Percentiles rank a stretch among this genome's conserved stretches.
Evolutionary conservation across 2,888 invertebrate genomes (phyloP).

Genomic region (Luperina nickerlii): DNA sequence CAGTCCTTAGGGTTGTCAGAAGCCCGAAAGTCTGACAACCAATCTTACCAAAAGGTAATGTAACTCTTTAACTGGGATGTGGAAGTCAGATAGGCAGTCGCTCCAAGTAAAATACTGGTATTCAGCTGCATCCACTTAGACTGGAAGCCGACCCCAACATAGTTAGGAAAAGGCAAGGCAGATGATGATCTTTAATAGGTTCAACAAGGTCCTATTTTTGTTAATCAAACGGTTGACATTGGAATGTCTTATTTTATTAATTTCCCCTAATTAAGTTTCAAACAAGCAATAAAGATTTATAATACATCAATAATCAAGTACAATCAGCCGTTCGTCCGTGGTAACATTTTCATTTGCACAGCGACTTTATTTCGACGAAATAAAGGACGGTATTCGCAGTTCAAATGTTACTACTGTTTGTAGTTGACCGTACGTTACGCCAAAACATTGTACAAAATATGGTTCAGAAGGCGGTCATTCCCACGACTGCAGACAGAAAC

Average conservation of each 20-base stretch:
- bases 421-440: conserved; percentile 26
- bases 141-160: neutral
- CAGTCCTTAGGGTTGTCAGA: neutral
- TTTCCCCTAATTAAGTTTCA: neutral
- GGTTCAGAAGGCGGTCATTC: conserved; percentile 70
- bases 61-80: neutral
- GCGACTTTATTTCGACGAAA: neutral
- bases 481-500: conserved; percentile 64
- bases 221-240: neutral
- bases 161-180: neutral
- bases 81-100: neutral
- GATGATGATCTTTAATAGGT: neutral
- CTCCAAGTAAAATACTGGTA: too few relatives aligned
- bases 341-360: neutral
- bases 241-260: neutral
- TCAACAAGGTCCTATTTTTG: neutral
- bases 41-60: neutral
- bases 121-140: neutral
- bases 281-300: conserved; percentile 1
- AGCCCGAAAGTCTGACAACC: neutral
- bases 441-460: conserved; percentile 42
- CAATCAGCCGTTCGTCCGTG: neutral
- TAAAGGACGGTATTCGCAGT: neutral
- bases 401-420: neutral
- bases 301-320: conserved; percentile 21